Evolutionary conservation across 2,888 invertebrate genomes (phyloP).

Genomic region (Anthophora plumipes): DNA sequence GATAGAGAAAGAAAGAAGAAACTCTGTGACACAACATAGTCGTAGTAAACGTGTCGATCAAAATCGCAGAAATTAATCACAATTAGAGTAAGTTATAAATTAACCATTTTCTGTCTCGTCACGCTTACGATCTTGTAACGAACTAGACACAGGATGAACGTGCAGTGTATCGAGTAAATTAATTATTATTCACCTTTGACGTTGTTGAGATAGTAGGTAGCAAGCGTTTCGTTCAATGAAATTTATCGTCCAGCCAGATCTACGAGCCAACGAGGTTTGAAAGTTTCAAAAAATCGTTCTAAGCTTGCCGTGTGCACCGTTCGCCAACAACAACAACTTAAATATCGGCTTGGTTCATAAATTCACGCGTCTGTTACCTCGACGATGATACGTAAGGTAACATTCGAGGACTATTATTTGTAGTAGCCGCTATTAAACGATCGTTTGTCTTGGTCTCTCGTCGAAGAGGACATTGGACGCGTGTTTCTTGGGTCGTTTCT

Average conservation of each 20-base stretch:
- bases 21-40: not conserved
- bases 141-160: not conserved
- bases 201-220: slow-evolving; percentile 50
- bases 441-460: slow-evolving; percentile 3
- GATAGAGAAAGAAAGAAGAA: not conserved
- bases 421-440: slow-evolving; percentile 10
- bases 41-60: not conserved
- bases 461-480: not conserved
- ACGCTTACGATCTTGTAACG: too few species aligned
- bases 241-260: slow-evolving; percentile 63
- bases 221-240: slow-evolving; percentile 63
- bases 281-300: too few species aligned
- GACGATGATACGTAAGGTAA: slow-evolving; percentile 3
- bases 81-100: too few species aligned
- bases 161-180: slow-evolving; percentile 50
- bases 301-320: not conserved
- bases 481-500: slow-evolving; percentile 33
- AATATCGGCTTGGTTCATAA: slow-evolving; percentile 10
- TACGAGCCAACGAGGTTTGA: slow-evolving; percentile 42
- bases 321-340: not conserved
- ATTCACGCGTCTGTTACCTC: not conserved
- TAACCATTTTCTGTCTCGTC: too few species aligned
- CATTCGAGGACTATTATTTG: not conserved
- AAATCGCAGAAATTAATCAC: not conserved
- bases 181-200: slow-evolving; percentile 61